Evolutionary conservation across 2,888 invertebrate genomes (phyloP).

Genomic region (Melanargia galathea): DNA sequence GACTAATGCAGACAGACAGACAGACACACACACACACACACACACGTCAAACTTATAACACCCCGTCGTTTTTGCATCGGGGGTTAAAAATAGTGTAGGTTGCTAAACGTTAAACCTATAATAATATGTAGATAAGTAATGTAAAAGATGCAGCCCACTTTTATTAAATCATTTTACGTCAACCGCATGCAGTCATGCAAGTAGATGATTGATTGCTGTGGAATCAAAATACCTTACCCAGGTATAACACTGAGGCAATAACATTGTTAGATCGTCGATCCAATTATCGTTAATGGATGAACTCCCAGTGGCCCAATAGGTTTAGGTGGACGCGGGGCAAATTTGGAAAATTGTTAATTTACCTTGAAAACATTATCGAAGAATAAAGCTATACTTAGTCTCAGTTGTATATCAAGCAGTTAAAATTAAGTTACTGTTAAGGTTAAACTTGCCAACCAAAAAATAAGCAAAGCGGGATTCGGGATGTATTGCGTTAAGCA

Average conservation of each 20-base stretch:
- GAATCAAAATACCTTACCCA: slow-evolving; percentile 40
- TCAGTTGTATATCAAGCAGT: too few species aligned
- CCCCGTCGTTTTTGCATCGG: too few species aligned
- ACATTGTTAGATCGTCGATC: slow-evolving; percentile 54
- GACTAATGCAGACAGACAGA: too few species aligned
- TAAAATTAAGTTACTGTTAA: too few species aligned
- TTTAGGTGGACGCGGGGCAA: slow-evolving; percentile 34
- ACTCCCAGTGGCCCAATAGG: slow-evolving; percentile 50
- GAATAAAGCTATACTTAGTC: background rate
- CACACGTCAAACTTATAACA: too few species aligned
- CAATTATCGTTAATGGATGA: slow-evolving; percentile 75
- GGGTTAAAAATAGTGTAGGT: too few species aligned
- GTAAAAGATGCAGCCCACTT: background rate
- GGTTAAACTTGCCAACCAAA: too few species aligned
- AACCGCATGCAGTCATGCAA: slow-evolving; percentile 6
- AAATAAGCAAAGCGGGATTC: too few species aligned
- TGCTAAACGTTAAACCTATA: too few species aligned
- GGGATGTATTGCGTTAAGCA: too few species aligned
- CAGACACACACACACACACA: too few species aligned
- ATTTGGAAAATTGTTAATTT: slow-evolving; percentile 47
- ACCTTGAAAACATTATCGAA: slow-evolving; percentile 2
- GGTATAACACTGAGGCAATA: slow-evolving; percentile 26
- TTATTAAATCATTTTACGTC: slow-evolving; percentile 5
- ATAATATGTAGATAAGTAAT: too few species aligned
- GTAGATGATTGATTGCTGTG: slow-evolving; percentile 51